These are phyloP conservation scores for Syngnathus floridae DNA, from an alignment of 2,113 vertebrate genomes.

Conservation along the genomic window DNA sequence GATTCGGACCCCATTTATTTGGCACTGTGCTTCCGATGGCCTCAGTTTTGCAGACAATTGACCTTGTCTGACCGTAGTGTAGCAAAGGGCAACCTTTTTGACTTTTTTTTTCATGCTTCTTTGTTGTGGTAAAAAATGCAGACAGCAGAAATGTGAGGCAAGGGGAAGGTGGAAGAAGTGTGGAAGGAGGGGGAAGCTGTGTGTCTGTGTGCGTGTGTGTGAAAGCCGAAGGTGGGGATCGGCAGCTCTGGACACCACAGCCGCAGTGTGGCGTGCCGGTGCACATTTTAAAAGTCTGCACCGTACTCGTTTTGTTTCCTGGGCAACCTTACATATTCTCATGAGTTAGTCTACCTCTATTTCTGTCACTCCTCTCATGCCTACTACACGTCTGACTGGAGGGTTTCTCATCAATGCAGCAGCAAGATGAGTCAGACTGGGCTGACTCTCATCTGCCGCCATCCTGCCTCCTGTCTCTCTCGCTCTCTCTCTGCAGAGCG, in stretches of 20 bases:
- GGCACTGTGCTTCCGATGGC: slow-evolving; percentile 12
- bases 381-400: slow-evolving; percentile 67
- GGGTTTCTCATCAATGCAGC: slow-evolving; percentile 65
- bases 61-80: slow-evolving; percentile 43
- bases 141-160: slow-evolving; percentile 37
- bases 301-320: slow-evolving; percentile 40
- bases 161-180: neutral
- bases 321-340: neutral
- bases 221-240: slow-evolving; percentile 36
- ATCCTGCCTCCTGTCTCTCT: slow-evolving; percentile 18
- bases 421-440: slow-evolving; percentile 70
- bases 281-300: slow-evolving; percentile 73
- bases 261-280: slow-evolving; percentile 74
- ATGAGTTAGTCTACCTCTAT: slow-evolving; percentile 5
- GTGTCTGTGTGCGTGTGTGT: neutral
- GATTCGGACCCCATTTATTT: slow-evolving; percentile 21
- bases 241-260: slow-evolving; percentile 58
- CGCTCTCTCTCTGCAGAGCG: slow-evolving; percentile 37
- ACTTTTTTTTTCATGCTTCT: slow-evolving; percentile 38
- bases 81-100: slow-evolving; percentile 30
- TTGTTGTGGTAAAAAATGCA: slow-evolving; percentile 29
- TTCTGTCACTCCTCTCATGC: slow-evolving; percentile 38
- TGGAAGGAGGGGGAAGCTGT: slow-evolving; percentile 4
- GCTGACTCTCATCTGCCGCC: slow-evolving; percentile 50
- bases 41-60: slow-evolving; percentile 16